Conservation (phyloP, 2,888 invertebrate genomes). For the Saturnia japonica region DNA sequence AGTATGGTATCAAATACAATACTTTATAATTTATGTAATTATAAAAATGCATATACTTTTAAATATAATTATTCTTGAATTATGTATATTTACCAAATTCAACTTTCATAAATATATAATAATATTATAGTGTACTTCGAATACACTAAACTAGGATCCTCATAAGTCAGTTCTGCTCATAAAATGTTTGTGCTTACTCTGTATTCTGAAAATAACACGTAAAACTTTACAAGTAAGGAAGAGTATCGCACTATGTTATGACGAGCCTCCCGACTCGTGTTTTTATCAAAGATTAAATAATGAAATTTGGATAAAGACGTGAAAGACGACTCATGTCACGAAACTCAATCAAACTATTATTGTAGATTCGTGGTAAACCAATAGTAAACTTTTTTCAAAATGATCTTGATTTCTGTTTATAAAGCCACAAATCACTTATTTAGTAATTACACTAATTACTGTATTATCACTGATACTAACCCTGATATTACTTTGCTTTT, state of each 20-base stretch:
- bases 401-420: not conserved
- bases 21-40: not conserved
- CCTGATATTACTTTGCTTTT: not conserved
- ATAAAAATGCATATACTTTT: not conserved
- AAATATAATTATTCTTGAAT: not conserved
- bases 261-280: slow-evolving; percentile 44
- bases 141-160: slow-evolving; percentile 25
- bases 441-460: too few species aligned
- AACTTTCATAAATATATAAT: slow-evolving; percentile 12
- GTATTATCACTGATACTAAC: too few species aligned
- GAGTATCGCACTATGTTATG: slow-evolving; percentile 50
- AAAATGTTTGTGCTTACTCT: slow-evolving; percentile 46
- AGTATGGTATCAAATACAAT: not conserved
- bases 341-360: not conserved
- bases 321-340: not conserved
- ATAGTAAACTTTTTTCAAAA: not conserved
- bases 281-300: slow-evolving; percentile 34
- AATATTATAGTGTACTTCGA: slow-evolving; percentile 12
- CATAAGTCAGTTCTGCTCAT: slow-evolving; percentile 41
- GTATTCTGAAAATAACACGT: slow-evolving; percentile 54
- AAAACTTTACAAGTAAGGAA: slow-evolving; percentile 49
- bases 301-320: slow-evolving; percentile 19
- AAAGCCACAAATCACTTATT: not conserved
- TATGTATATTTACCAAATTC: not conserved
- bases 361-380: not conserved